Conservation (phyloP, 1,140 invertebrate genomes). For the Adoxophyes honmai region DNA sequence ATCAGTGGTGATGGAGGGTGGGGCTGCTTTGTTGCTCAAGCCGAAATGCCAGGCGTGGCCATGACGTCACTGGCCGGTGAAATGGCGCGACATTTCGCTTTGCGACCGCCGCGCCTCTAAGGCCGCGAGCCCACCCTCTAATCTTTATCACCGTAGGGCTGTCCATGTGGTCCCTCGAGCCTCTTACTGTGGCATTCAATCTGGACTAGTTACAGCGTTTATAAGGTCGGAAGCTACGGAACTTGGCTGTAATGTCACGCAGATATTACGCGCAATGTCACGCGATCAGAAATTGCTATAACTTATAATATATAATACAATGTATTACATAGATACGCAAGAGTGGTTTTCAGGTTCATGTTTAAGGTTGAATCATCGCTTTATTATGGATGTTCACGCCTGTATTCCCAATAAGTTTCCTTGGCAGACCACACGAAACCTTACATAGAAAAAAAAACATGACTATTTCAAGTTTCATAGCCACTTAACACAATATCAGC, state of each 20-base stretch:
- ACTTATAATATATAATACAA: no score
- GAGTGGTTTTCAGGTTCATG: no score
- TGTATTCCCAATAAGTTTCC: no score
- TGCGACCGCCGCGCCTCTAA: conserved; percentile 47
- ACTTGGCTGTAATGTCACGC: not conserved
- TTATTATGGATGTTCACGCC: no score
- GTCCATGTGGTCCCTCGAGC: conserved; percentile 42
- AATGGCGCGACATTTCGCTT: conserved; percentile 70
- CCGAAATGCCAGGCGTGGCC: conserved; percentile 69
- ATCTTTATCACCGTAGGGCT: conserved; percentile 58
- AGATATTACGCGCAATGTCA: not conserved
- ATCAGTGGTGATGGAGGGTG: conserved; percentile 57
- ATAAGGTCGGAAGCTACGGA: conserved; percentile 1
- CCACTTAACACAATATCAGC: no score
- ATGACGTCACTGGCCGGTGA: conserved; percentile 58
- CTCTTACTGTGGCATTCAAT: conserved; percentile 36
- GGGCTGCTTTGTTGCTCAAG: conserved; percentile 65
- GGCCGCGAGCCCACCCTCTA: conserved; percentile 49
- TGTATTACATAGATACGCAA: no score
- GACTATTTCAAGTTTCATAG: no score
- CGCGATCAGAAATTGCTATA: not conserved
- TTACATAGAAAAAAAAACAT: no score
- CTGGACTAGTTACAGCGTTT: conserved; percentile 7
- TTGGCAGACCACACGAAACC: no score
- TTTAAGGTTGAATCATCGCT: no score